A percentile compares a stretch with the other conserved stretches of the same genome.
Conservation (phyloP, 2,113 vertebrate genomes). For the Grammomys surdaster region DNA sequence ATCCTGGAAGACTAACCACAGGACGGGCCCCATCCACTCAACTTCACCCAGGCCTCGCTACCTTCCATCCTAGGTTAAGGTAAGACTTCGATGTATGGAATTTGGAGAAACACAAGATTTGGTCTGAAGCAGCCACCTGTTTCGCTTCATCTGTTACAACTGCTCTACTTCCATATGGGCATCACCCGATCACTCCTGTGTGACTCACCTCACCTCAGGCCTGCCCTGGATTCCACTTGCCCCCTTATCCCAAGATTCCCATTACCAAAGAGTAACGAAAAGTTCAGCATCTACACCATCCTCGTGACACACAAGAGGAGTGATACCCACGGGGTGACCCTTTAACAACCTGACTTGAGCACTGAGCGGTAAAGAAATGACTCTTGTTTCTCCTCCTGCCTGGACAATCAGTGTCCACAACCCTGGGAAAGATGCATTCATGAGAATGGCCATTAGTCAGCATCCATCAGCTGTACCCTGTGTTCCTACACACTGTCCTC, state of each 20-base stretch:
- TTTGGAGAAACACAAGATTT: not conserved
- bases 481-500: not conserved
- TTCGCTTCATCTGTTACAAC: fast-evolving
- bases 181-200: not conserved
- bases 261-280: not conserved
- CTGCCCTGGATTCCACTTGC: fast-evolving
- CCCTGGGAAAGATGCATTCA: fast-evolving
- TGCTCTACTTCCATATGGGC: fast-evolving
- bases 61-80: not conserved
- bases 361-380: not conserved
- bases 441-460: fast-evolving
- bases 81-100: not conserved
- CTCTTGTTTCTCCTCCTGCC: not conserved
- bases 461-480: not conserved
- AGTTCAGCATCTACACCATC: not conserved
- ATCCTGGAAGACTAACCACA: no score
- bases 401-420: fast-evolving
- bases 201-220: not conserved
- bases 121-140: no score
- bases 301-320: fast-evolving
- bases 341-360: not conserved
- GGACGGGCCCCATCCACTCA: no score
- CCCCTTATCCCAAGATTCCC: not conserved
- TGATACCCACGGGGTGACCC: fast-evolving
- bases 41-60: not conserved